phyloP scores from a whole-genome alignment of 1,140 invertebrate genomes.

The Brachionus calyciflorus region DNA sequence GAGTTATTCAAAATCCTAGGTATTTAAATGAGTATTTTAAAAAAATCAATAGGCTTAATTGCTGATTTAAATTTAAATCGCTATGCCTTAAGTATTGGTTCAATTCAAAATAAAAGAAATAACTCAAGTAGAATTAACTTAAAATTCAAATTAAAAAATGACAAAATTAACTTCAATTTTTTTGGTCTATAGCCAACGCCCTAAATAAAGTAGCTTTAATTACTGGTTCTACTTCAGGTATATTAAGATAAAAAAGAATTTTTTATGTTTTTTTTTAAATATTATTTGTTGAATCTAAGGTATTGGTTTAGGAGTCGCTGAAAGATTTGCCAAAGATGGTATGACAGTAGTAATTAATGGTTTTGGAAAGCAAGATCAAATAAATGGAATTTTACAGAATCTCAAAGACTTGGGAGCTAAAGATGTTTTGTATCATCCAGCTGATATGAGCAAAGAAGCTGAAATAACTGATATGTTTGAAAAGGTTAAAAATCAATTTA shows the following conservation, averaged over 20 bases:
- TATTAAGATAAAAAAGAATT: not conserved
- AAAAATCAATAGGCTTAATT: too few relatives aligned
- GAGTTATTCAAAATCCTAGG: too few relatives aligned
- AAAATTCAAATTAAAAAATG: too few relatives aligned
- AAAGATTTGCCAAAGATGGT: conserved; percentile 52
- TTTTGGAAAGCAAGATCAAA: conserved; percentile 50
- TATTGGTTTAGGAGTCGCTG: conserved; percentile 57
- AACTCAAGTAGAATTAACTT: too few relatives aligned
- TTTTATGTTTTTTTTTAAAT: not conserved
- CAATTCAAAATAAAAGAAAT: too few relatives aligned
- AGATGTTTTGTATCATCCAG: conserved; percentile 40
- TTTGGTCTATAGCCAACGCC: not conserved
- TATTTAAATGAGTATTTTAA: too few relatives aligned
- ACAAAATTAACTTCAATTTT: too few relatives aligned
- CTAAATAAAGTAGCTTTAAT: conserved; percentile 16
- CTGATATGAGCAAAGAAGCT: conserved; percentile 44
- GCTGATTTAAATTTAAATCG: too few relatives aligned
- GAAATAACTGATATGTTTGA: conserved; percentile 47
- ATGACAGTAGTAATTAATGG: conserved; percentile 55
- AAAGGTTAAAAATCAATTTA: conserved; percentile 48
- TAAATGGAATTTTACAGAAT: not conserved
- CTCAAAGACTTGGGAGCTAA: conserved; percentile 45
- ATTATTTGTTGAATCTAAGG: conserved; percentile 48
- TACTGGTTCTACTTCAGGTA: conserved; percentile 41
- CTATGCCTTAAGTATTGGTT: too few relatives aligned